A percentile compares a stretch with the other conserved stretches of the same genome.
Conservation (phyloP, 2,113 vertebrate genomes). For the Cryptotis parvus region DNA sequence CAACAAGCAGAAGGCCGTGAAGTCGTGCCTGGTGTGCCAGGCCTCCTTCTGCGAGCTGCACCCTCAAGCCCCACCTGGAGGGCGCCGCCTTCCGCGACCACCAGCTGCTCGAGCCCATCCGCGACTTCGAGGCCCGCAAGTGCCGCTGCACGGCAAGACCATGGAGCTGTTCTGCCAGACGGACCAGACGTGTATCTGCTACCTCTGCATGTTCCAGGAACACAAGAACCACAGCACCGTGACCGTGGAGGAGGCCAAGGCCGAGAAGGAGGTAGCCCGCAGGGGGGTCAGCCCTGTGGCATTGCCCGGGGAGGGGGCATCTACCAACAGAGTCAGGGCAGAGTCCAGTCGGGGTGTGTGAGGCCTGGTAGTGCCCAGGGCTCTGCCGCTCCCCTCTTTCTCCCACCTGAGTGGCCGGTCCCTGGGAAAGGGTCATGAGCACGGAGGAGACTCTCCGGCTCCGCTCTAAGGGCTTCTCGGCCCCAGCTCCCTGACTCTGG, state of each 20-base stretch:
- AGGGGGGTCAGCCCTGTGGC: too few species aligned
- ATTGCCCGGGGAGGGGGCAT: too few species aligned
- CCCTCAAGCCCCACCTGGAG: conserved; percentile 94
- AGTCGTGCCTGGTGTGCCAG: conserved; percentile 96
- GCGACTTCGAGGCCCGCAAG: conserved; percentile 92
- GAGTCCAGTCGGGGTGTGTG: too few species aligned
- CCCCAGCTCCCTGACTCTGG: too few species aligned
- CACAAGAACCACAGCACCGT: conserved; percentile 93
- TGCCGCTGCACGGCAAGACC: conserved; percentile 92
- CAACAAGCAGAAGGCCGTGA: conserved; percentile 94
- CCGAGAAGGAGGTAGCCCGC: conserved; percentile 90
- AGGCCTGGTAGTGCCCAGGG: too few species aligned
- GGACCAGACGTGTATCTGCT: conserved; percentile 94
- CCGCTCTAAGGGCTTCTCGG: neutral
- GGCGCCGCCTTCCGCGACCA: conserved; percentile 96
- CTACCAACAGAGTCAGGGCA: too few species aligned
- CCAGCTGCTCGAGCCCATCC: conserved; percentile 93
- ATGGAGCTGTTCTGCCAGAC: conserved; percentile 96
- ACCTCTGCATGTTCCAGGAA: conserved; percentile 94
- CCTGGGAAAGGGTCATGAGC: neutral
- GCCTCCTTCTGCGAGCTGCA: conserved; percentile 96
- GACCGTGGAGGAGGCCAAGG: conserved; percentile 91
- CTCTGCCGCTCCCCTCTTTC: too few species aligned
- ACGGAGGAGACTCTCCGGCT: too few species aligned
- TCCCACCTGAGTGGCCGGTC: neutral